Evolutionary conservation across 2,888 invertebrate species (phyloP), one percentile per base, ranked within the genome.

Genomic region (Auanema freiburgensis): DNA sequence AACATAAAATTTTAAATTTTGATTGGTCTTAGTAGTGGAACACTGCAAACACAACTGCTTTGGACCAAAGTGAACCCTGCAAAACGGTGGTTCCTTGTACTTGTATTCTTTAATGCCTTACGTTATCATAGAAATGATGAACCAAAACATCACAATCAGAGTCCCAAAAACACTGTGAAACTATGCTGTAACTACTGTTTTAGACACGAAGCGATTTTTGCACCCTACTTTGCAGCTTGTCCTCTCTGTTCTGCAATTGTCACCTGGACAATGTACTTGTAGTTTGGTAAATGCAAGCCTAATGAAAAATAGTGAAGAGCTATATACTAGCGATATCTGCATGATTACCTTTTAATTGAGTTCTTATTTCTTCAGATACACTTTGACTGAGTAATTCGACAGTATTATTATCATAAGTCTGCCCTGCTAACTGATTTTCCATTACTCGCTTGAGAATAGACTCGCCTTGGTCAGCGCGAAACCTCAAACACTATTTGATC

Each of bases 191-290:
- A 25, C n/a, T 14, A 24, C 52, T 16, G 46, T 46, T 3, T 5
- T 18, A 46, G 10, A 46, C 10, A 10, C 10, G 4, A 3, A 5
- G 46, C 46, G 16, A 21, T 46, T 24, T n/a, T 46, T 46, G 16
- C 5, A 44, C 49, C 63, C 44, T 18, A 63, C 63, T 63, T 44
- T 1, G 58, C 63, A 8, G 53, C 49, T 23, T 64, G 64, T 8
- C 64, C 64, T 18, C 64, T 24, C 25, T 64, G 57, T 21, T 64
- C 64, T 14, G 59, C 41, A 8, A 64, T 54, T 18, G 42, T 42
- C 2, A 64, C 59, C 40, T 64, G 64, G 2, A 64, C 56, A 5
- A 64, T 24, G 33, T 59, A 64, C 42, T 64, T 64, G 33, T 64
- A 64, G 24, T 55, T 24, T 2, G 60, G 57, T 4, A 64, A 49